Evolutionary conservation across 2,888 invertebrate genomes (phyloP), one percentile per base, ranked within the genome.

Genomic region (Caenorhabditis afra): DNA sequence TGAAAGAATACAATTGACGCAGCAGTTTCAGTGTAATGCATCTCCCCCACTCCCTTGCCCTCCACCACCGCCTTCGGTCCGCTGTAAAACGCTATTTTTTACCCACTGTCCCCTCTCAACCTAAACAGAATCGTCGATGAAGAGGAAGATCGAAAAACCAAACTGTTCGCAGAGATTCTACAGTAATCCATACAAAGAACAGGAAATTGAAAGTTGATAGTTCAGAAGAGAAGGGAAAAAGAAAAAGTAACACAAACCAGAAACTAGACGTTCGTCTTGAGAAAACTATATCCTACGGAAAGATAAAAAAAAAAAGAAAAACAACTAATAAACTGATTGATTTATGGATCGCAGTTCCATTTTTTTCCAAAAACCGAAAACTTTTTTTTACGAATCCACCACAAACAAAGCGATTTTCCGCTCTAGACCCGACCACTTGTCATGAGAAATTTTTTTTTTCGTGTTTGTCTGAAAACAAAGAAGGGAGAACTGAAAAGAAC

Each of bases 1-100:
- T 62, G 64, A 55, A 44, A 37, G 58, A 58, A 64, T 57, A 64
- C 71, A 64, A 71, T 71, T 57, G 62, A 53, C 61, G 47, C 29
- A n/a, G n/a, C n/a, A 45, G 55, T 55, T 57, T 70, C 57, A 62
- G 71, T 71, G 71, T 71, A 70, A 70, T 44, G 70, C 53, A 20
- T 37, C 29, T 29, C 7, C 4, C 29, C 29, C 29, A 29, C 29
- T 3, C n/a, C n/a, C n/a, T n/a, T n/a, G n/a, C n/a, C n/a, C n/a
- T n/a, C n/a, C n/a, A n/a, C n/a, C n/a, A n/a, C n/a, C n/a, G n/a
- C n/a, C n/a, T n/a, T n/a, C n/a, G n/a, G n/a, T n/a, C 18, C 59
- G 70, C 29, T 55, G 62, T 71, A 71, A 73, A 47, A 41, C 20
- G 11, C 14, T 39, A 29, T 57, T 64, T 62, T 64, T 57, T 53